Evolutionary conservation across 2,888 invertebrate genomes (phyloP), one percentile per base, ranked within the genome.

Genomic region (Eristalis tenax): DNA sequence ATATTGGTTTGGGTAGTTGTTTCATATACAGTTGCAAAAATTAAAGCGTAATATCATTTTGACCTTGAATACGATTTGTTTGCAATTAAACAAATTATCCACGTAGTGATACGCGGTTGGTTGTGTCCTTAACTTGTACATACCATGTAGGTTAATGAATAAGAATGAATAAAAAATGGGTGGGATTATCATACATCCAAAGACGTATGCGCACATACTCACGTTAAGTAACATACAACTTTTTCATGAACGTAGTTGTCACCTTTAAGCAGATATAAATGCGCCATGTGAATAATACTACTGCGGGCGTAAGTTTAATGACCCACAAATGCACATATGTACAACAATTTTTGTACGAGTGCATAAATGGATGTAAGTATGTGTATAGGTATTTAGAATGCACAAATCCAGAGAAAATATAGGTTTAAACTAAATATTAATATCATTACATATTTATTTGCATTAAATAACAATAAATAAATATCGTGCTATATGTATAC

Each of bases 201-300:
- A 35, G 1, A 28, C 2, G 4, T 28, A 28, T 28, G 0, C 4
- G 4, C 5, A 28, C 4, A 28, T 4, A 28, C 4, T 0, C 11
- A 10, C 35, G 35, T 35, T 35, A 35, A 11, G 35, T 35, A 35
- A 13, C 38, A 38, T 35, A 23, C 10, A 32, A 11, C n/a, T 22
- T 57, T 59, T 11, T 13, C 23, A 11, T 22, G 57, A 18, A 13
- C 28, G 50, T 18, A 28, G 32, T 61, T 61, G 64, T 57, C n/a
- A 69, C 69, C 22, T 18, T n/a, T 22, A 40, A 70, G 65, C 69
- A 40, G 70, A 64, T 75, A 70, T 82, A 26, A 70, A 50, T 65
- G 69, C 32, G 43, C 23, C 40, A 11, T n/a, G 13, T 50, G 40
- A 65, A 23, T 8, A 59, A 18, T n/a, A 23, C 13, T 15, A 38